Conservation (phyloP, 2,888 invertebrate genomes). For the Cataglyphis altisquamis region DNA sequence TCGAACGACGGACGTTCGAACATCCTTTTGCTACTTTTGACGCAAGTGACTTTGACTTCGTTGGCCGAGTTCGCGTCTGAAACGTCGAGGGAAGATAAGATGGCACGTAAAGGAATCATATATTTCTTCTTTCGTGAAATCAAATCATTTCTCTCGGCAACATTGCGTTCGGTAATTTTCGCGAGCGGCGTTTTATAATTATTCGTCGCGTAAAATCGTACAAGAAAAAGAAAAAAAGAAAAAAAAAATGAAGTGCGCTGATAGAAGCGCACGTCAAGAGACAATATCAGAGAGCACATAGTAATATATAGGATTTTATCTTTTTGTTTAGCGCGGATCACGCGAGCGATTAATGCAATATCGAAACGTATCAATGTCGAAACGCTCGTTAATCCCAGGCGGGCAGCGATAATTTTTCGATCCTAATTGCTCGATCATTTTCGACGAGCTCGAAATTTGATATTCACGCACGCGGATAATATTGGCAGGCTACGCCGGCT, state of each 20-base stretch:
- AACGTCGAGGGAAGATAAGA: not conserved
- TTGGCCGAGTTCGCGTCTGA: constrained; percentile 47
- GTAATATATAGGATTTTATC: not conserved
- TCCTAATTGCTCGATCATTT: constrained; percentile 42
- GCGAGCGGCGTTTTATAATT: constrained; percentile 13
- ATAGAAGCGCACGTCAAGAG: not conserved
- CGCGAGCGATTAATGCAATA: not conserved
- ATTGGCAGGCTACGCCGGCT: not conserved
- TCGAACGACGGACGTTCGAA: constrained; percentile 54
- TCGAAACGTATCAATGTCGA: not conserved
- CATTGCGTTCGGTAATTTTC: not conserved
- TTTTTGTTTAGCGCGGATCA: not conserved
- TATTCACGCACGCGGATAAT: constrained; percentile 30
- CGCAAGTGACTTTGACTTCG: constrained; percentile 66
- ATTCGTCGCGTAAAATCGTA: not conserved
- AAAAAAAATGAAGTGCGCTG: not conserved
- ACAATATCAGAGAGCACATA: not conserved
- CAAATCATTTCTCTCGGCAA: constrained; percentile 18
- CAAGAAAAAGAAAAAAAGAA: no score
- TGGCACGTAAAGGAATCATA: not conserved
- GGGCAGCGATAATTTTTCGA: constrained; percentile 32
- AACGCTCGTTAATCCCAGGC: not conserved
- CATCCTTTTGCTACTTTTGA: constrained; percentile 58
- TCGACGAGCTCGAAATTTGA: constrained; percentile 22
- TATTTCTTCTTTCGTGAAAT: constrained; percentile 34